Conservation (phyloP, 2,888 invertebrate species). For the Apamea sordens region DNA sequence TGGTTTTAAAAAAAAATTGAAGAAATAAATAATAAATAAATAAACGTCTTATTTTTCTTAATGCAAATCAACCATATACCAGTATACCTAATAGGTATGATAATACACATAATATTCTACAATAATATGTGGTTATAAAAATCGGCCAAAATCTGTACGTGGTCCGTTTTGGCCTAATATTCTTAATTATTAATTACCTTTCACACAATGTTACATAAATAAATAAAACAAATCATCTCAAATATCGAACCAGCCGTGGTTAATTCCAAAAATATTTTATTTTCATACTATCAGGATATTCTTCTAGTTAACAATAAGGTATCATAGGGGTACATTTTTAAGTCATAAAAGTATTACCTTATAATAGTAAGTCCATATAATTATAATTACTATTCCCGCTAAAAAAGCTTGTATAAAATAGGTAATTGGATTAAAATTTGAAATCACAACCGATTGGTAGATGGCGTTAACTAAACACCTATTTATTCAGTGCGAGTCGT, state of each 20-base stretch:
- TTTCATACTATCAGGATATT: not conserved
- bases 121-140: slow-evolving; percentile 28
- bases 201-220: slow-evolving; percentile 11
- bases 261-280: slow-evolving; percentile 33
- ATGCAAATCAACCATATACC: slow-evolving; percentile 30
- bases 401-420: slow-evolving; percentile 17
- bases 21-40: no score
- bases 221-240: slow-evolving; percentile 23
- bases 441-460: slow-evolving; percentile 46
- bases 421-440: slow-evolving; percentile 22
- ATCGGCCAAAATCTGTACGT: slow-evolving; percentile 22
- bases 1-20: no score
- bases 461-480: slow-evolving; percentile 4
- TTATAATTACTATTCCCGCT: slow-evolving; percentile 17
- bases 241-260: slow-evolving; percentile 27
- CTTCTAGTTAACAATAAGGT: slow-evolving; percentile 11
- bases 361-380: slow-evolving; percentile 15
- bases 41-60: not conserved
- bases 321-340: slow-evolving; percentile 3
- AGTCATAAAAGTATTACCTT: slow-evolving; percentile 6
- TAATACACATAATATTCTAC: slow-evolving; percentile 35
- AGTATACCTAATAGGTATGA: slow-evolving; percentile 13
- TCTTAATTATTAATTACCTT: slow-evolving; percentile 20
- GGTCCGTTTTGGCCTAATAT: slow-evolving; percentile 20
- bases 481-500: not conserved